Evolutionary conservation across 2,797 vertebrate species (phyloP), one percentile per base, ranked within the genome.

Genomic region (Lutjanus campechanus): DNA sequence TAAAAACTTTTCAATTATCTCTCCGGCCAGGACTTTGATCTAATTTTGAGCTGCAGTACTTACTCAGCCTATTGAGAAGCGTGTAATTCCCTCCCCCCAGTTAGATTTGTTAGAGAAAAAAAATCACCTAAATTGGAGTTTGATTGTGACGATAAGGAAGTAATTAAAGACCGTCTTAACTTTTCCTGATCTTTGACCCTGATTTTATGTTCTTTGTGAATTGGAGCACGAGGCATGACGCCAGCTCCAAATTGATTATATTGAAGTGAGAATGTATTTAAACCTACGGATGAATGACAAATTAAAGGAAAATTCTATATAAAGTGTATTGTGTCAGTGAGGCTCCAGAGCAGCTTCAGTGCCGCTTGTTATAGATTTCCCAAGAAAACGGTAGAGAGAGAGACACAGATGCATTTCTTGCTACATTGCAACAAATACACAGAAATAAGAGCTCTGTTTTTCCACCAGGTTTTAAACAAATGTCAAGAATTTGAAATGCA

Each of bases 121-220:
- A 53, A 25, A 22, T 63, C 36, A 36, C 13, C 11, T 19, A 58
- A 22, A 41, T 55, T 62, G 19, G 22, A 29, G 29, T 51, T 65
- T 51, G 49, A 65, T 29, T 3, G 16, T 3, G 19, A 43, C 6
- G 8, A 54, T 36, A 9, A 49, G 19, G 19, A 63, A n/a, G 62
- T 59, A n/a, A 59, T 60, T 68, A 61, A 50, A 15, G 12, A 49
- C 5, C 15, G 19, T 20, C 49, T 22, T 40, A 49, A 22, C 69
- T 13, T 44, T 11, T 49, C 8, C 47, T 4, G 44, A 50, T 68
- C 56, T 64, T 56, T 74, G 41, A 54, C 44, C 67, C 41, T 0
- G 22, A 11, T 61, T 64, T 65, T 54, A 29, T 2, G 1, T 12
- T 73, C 43, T 6, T 0, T 17, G 1, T 46, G 22, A 53, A 4